A percentile compares a stretch with the other conserved stretches of the same genome.
These are phyloP conservation scores for Heteractis magnifica DNA, from an alignment of 92 coral and sea anemone species.

Conservation along the genomic window DNA sequence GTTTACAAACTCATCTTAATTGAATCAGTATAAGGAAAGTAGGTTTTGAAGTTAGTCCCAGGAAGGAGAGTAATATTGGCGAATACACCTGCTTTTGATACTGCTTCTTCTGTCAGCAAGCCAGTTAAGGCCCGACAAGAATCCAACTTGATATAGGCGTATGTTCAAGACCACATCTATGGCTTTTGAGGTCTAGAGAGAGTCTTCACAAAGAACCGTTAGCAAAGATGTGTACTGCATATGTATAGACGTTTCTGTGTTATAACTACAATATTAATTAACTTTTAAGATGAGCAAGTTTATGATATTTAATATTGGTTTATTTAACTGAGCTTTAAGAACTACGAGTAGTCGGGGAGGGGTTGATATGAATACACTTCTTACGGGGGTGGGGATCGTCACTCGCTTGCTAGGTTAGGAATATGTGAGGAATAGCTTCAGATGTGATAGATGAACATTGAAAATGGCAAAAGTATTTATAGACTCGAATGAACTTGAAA, in stretches of 20 bases:
- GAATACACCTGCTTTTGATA: conserved; percentile 22
- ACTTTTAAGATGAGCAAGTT: too few species aligned
- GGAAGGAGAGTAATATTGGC: conserved; percentile 19
- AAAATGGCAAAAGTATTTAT: too few species aligned
- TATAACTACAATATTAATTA: too few species aligned
- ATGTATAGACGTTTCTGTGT: not conserved
- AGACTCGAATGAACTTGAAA: too few species aligned
- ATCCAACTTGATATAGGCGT: not conserved
- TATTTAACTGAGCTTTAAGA: too few species aligned
- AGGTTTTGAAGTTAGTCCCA: conserved; percentile 1
- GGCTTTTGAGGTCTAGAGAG: not conserved
- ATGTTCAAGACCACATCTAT: not conserved
- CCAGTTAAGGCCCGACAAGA: not conserved
- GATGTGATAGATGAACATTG: too few species aligned
- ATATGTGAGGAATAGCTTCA: too few species aligned
- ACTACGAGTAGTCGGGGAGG: too few species aligned
- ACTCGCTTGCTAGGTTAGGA: too few species aligned
- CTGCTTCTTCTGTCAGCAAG: not conserved
- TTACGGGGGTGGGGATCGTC: too few species aligned
- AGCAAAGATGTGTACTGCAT: not conserved
- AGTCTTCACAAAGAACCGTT: not conserved
- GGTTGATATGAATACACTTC: too few species aligned
- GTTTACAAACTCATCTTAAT: conserved; percentile 31
- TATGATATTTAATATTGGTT: too few species aligned
- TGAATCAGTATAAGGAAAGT: conserved; percentile 8